Percentiles rank a stretch among this genome's conserved stretches.
Evolutionary conservation across 2,113 vertebrate genomes (phyloP).

Genomic region (Neotoma lepida): DNA sequence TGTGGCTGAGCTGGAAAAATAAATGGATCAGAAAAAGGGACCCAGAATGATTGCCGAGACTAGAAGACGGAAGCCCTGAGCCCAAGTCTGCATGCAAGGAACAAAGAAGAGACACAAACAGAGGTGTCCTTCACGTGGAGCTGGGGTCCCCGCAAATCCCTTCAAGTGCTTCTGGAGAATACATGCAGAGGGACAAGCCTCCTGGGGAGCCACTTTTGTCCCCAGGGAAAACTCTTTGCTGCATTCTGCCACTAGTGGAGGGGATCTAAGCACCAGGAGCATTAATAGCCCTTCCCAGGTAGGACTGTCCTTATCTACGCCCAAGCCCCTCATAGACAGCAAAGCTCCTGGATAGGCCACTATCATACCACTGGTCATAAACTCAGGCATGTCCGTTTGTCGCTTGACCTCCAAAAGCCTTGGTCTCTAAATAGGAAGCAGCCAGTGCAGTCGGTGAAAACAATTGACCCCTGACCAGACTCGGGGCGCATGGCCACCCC

Average conservation of each 20-base stretch:
- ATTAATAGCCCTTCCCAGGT: too few relatives aligned
- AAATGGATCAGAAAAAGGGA: neutral
- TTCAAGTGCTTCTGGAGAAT: neutral
- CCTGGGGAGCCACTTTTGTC: neutral
- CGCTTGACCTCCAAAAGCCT: neutral
- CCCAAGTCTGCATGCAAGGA: neutral
- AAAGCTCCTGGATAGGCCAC: neutral
- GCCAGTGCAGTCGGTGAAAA: neutral
- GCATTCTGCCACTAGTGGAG: too few relatives aligned
- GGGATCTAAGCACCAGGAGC: too few relatives aligned
- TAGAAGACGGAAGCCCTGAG: neutral
- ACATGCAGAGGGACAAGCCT: too few relatives aligned
- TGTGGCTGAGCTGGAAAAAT: neutral
- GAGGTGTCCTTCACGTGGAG: too few relatives aligned
- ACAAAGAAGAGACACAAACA: neutral
- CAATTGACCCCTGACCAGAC: conserved; percentile 27
- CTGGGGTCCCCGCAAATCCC: neutral
- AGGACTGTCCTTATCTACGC: too few relatives aligned
- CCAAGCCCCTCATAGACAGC: accelerated
- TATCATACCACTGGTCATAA: too few relatives aligned
- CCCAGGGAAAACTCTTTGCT: too few relatives aligned
- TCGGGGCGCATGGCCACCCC: neutral
- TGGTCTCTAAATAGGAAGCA: neutral
- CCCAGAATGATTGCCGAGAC: too few relatives aligned
- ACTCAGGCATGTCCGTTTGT: accelerated